Evolutionary conservation across 2,888 invertebrate species (phyloP), one percentile per base, ranked within the genome.

Genomic region (Biston stratarius): DNA sequence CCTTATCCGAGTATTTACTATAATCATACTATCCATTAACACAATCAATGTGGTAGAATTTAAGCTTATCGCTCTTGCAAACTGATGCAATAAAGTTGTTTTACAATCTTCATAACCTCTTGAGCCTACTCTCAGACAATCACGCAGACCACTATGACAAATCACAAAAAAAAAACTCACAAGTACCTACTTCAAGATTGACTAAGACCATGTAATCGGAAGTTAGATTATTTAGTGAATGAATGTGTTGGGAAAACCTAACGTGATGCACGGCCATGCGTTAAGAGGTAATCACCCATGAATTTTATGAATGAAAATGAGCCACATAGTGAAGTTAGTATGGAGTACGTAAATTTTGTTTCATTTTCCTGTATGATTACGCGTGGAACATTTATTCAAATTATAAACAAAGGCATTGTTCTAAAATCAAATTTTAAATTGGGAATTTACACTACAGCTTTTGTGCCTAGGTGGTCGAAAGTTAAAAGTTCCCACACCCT

Each of bases 221-320:
- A 45, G 34, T 48, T 24, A 52, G 56, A 66, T 51, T 66, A 61
- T 42, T 10, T 61, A 58, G 34, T 42, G 42, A 42, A 58, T 56
- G 59, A 58, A 51, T 58, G 51, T 61, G 15, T 15, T 24, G 66
- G 61, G 42, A 67, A 61, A 61, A 57, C 61, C 61, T 42, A 57
- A n/a, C 15, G 53, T n/a, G 48, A 49, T 42, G 24, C 49, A 51
- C 24, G 40, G 58, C 48, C 62, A 69, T 67, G 64, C 66, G 59
- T 62, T 67, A 38, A 64, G 69, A 72, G 60, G 72, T 58, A 67
- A 67, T 58, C 45, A 49, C 6, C 48, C 52, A 11, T 55, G 42
- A 61, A 58, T 53, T 67, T 66, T 40, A 15, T 48, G 63, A 67
- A 67, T 63, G 62, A 49, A 64, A 58, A 52, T 64, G 60, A 55